phyloP scores from a whole-genome alignment of 2,888 invertebrate genomes.

The Parnassius mnemosyne region DNA sequence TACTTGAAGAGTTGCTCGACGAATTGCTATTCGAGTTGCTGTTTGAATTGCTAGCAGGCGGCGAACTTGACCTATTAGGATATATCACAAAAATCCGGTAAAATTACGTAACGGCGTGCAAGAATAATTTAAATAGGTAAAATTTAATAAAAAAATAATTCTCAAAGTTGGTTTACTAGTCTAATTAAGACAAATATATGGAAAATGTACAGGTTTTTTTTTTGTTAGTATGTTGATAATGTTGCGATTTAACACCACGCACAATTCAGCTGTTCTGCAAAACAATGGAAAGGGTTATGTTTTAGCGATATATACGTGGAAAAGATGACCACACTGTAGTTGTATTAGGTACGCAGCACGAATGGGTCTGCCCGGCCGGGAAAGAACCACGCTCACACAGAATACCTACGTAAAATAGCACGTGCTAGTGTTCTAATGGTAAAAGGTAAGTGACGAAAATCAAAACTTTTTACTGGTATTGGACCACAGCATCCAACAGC shows the following conservation, averaged over 20 bases:
- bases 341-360: no score
- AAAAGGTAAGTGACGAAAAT: background rate
- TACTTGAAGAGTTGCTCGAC: slow-evolving; percentile 68
- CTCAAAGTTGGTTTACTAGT: no score
- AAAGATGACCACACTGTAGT: no score
- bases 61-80: slow-evolving; percentile 56
- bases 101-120: background rate
- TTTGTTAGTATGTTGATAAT: background rate
- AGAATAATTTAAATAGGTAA: background rate
- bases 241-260: background rate
- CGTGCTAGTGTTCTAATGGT: no score
- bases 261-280: no score
- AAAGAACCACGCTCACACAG: no score
- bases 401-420: no score
- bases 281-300: background rate
- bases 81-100: background rate
- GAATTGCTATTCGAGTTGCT: slow-evolving; percentile 60
- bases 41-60: slow-evolving; percentile 62
- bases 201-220: no score
- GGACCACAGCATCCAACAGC: no score
- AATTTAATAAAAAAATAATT: no score
- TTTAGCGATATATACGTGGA: background rate
- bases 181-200: no score
- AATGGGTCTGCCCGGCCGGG: no score
- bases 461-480: background rate